phyloP scores from a whole-genome alignment of 2,888 invertebrate genomes.

The Hypercompe scribonia region DNA sequence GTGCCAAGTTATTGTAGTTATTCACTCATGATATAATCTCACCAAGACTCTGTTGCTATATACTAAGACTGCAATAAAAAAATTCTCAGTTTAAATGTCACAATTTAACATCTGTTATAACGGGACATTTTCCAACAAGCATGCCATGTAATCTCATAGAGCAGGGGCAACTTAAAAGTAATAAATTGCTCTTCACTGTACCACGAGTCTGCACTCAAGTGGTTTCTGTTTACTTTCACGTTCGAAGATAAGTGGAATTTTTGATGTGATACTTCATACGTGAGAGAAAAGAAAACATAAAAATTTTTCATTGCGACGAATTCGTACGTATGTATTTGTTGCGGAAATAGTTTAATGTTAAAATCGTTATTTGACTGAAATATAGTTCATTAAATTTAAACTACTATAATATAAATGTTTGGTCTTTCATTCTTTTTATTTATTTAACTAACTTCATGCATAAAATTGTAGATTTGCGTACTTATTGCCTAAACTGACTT shows the following conservation, averaged over 20 bases:
- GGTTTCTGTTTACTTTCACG: slow-evolving; percentile 45
- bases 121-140: slow-evolving; percentile 38
- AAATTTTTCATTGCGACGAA: neutral
- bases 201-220: slow-evolving; percentile 60
- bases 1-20: too few species aligned
- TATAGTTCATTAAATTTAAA: too few species aligned
- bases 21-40: too few species aligned
- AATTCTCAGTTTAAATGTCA: slow-evolving; percentile 15
- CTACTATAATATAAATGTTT: too few species aligned
- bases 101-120: slow-evolving; percentile 31
- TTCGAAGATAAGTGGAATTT: neutral
- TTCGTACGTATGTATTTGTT: neutral
- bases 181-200: slow-evolving; percentile 70
- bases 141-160: slow-evolving; percentile 55
- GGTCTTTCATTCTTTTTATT: too few species aligned
- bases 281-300: neutral
- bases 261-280: slow-evolving; percentile 33
- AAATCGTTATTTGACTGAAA: too few species aligned
- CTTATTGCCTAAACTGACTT: too few species aligned
- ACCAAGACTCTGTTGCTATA: neutral
- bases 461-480: too few species aligned
- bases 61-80: neutral
- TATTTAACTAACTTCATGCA: too few species aligned
- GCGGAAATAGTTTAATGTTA: too few species aligned
- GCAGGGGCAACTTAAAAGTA: slow-evolving; percentile 63